A percentile compares a stretch with the other conserved stretches of the same genome.
Evolutionary conservation across 2,797 vertebrate species (phyloP).

Genomic region (Eptatretus atami): DNA sequence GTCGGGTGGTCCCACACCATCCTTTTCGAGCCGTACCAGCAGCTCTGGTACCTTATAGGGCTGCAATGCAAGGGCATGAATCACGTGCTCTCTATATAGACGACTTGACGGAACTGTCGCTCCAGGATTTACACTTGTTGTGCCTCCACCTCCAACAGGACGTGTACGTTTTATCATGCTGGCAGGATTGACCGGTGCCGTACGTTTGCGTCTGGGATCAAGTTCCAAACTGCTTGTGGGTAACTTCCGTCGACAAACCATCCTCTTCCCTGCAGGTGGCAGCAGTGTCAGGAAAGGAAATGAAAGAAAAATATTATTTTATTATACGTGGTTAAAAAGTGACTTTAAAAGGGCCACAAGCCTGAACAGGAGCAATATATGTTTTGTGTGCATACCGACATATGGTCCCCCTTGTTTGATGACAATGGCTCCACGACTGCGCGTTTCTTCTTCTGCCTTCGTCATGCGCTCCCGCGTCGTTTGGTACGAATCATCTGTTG

Average conservation of each 20-base stretch:
- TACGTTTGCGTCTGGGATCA: conserved; percentile 41
- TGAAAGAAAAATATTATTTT: not conserved
- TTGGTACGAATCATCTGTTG: conserved; percentile 89
- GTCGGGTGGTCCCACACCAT: conserved; percentile 40
- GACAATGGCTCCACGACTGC: conserved; percentile 64
- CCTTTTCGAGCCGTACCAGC: conserved; percentile 64
- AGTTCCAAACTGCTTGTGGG: conserved; percentile 33
- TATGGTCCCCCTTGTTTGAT: conserved; percentile 72
- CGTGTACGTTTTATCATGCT: too few relatives aligned
- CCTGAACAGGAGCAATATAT: not conserved
- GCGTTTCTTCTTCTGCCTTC: conserved; percentile 71
- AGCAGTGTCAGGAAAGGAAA: conserved; percentile 1
- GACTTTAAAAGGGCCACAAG: too few relatives aligned
- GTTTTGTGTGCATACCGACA: conserved; percentile 27
- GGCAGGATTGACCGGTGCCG: conserved; percentile 56
- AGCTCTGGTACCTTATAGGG: conserved; percentile 80
- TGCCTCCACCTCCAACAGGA: conserved; percentile 24
- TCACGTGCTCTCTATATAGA: conserved; percentile 51
- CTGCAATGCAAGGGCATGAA: conserved; percentile 75
- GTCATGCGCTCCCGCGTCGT: conserved; percentile 86
- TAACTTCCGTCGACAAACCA: conserved; percentile 68
- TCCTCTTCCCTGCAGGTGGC: conserved; percentile 10
- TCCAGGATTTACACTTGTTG: conserved; percentile 14
- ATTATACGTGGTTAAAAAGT: not conserved
- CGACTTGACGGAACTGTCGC: conserved; percentile 11